A percentile compares a stretch with the other conserved stretches of the same genome.
Evolutionary conservation across 2,888 invertebrate species (phyloP).

Genomic region (Zaprionus obscuricornis): DNA sequence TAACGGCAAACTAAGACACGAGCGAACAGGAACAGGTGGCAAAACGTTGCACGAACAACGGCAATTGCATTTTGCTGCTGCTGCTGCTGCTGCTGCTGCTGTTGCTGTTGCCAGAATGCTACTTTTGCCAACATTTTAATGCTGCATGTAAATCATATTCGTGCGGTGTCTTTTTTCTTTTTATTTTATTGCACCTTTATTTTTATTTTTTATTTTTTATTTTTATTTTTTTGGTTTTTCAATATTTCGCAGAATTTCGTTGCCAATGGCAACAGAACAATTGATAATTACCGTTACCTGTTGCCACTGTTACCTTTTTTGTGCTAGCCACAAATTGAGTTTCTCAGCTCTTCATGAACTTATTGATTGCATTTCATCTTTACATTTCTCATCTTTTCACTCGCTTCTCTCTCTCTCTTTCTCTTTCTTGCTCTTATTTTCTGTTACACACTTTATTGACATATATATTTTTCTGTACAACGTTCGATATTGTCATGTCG

Average conservation of each 20-base stretch:
- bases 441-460: slow-evolving; percentile 27
- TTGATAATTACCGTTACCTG: slow-evolving; percentile 65
- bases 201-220: too few relatives aligned
- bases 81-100: slow-evolving; percentile 7
- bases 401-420: too few relatives aligned
- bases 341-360: slow-evolving; percentile 23
- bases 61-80: slow-evolving; percentile 49
- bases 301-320: slow-evolving; percentile 43
- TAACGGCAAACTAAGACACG: slow-evolving; percentile 75
- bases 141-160: slow-evolving; percentile 72
- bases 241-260: slow-evolving; percentile 51
- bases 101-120: slow-evolving; percentile 7
- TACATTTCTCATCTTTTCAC: slow-evolving; percentile 74
- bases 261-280: slow-evolving; percentile 39
- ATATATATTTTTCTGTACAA: slow-evolving; percentile 38
- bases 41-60: slow-evolving; percentile 71
- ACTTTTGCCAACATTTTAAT: slow-evolving; percentile 41
- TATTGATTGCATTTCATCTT: slow-evolving; percentile 62
- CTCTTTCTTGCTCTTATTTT: too few relatives aligned
- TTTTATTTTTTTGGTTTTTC: too few relatives aligned
- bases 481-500: slow-evolving; percentile 25
- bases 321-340: too few relatives aligned
- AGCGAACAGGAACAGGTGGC: slow-evolving; percentile 72
- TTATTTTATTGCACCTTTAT: slow-evolving; percentile 63
- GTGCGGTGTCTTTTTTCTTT: slow-evolving; percentile 25